phyloP scores from a whole-genome alignment of 2,113 vertebrate species.

The Cinclus cinclus region DNA sequence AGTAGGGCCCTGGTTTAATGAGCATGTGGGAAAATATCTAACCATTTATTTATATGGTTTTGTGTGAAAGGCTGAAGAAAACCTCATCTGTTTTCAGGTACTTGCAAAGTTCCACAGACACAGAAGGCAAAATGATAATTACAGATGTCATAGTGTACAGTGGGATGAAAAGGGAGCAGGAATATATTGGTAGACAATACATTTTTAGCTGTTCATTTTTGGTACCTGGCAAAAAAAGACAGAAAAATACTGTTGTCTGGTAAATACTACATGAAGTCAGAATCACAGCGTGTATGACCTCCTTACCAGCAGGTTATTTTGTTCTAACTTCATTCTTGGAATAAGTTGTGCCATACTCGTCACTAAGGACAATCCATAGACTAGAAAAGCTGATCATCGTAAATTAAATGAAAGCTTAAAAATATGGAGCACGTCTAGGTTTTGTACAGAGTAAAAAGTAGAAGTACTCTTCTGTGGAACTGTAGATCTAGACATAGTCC shows the following conservation, averaged over 20 bases:
- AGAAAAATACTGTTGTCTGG: not conserved
- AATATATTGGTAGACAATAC: not conserved
- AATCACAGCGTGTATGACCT: not conserved
- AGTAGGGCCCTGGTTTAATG: not conserved
- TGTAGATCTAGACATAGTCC: not conserved
- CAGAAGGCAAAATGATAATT: not conserved
- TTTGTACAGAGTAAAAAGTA: not conserved
- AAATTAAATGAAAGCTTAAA: not conserved
- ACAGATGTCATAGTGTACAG: not conserved
- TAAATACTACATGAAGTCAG: not conserved
- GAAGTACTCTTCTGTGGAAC: not conserved
- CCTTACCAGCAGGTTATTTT: not conserved
- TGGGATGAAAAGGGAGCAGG: not conserved
- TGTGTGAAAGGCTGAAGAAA: not conserved
- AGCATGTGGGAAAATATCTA: not conserved
- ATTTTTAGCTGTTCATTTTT: not conserved
- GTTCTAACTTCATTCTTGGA: not conserved
- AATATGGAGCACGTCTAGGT: not conserved
- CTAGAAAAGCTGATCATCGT: not conserved
- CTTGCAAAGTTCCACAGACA: not conserved
- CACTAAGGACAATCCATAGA: not conserved
- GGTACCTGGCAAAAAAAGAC: not conserved
- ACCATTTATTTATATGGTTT: not conserved
- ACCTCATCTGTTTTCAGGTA: not conserved
- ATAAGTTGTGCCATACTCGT: not conserved